A percentile compares a stretch with the other conserved stretches of the same genome.
These are phyloP conservation scores for Bemisia tabaci DNA, from an alignment of 1,140 invertebrate genomes.

Conservation along the genomic window DNA sequence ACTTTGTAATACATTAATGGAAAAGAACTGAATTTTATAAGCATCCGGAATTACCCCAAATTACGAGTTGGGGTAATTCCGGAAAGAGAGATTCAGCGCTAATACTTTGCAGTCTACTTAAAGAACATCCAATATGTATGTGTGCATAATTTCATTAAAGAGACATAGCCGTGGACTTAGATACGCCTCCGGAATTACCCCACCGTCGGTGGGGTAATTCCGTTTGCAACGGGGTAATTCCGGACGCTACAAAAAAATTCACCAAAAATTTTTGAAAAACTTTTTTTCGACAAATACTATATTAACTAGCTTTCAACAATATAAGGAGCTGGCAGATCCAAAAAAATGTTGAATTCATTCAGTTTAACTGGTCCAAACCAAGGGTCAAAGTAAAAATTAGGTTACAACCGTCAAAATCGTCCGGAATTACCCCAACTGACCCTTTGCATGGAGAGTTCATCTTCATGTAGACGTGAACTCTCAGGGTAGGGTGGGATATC, in stretches of 20 bases:
- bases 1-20: not conserved
- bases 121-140: not conserved
- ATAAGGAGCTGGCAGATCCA: no score
- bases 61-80: not conserved
- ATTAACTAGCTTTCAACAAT: no score
- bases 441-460: no score
- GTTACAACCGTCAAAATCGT: no score
- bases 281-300: no score
- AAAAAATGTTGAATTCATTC: no score
- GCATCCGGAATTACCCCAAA: not conserved
- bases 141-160: not conserved
- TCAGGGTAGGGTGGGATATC: no score
- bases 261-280: no score
- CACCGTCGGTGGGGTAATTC: not conserved
- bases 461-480: no score
- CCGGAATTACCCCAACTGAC: no score
- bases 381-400: no score
- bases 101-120: not conserved
- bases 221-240: not conserved
- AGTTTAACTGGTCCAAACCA: no score
- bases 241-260: not conserved
- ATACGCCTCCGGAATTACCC: not conserved
- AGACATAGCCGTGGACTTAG: not conserved
- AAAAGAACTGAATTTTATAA: not conserved
- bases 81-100: not conserved